Evolutionary conservation across 37 sponge, comb jelly and placozoan species (phyloP), one percentile per base, ranked within the genome.

Genomic region (Geodia barretti): DNA sequence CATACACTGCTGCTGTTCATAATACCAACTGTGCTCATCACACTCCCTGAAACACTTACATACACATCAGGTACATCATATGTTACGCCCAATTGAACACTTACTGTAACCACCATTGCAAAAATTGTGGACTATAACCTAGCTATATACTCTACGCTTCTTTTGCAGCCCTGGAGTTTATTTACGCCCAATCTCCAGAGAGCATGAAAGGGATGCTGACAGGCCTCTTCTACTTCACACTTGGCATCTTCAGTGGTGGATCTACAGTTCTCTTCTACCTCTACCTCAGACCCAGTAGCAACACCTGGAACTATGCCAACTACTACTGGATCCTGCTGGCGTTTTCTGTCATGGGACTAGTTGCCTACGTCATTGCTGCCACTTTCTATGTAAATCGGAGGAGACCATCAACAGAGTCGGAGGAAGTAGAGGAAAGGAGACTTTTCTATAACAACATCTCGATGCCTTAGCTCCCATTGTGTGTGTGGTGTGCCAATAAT

Each of bases 101-200:
- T n/a, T n/a, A n/a, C n/a, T n/a, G n/a, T n/a, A n/a, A n/a, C n/a
- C n/a, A n/a, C n/a, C n/a, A n/a, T n/a, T n/a, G n/a, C n/a, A n/a
- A n/a, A n/a, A n/a, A n/a, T n/a, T n/a, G n/a, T n/a, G n/a, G n/a
- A n/a, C n/a, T n/a, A n/a, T n/a, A n/a, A n/a, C n/a, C n/a, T n/a
- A n/a, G n/a, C n/a, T n/a, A n/a, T n/a, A n/a, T n/a, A n/a, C n/a
- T n/a, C n/a, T n/a, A n/a, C n/a, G n/a, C n/a, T n/a, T n/a, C 37
- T 23, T 66, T 28, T 62, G 17, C 30, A 88, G 89, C 66, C 23
- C 58, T 88, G 60, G 89, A 88, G 74, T 88, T 88, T 73, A 78
- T 88, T 54, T 88, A 78, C 73, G 89, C 89, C 34, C 89, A 88
- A 31, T 72, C 84, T 36, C 89, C 89, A 1, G 69, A 88, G 2